Evolutionary conservation across 2,888 invertebrate species (phyloP), one percentile per base, ranked within the genome.

Genomic region (Pherbina coryleti): DNA sequence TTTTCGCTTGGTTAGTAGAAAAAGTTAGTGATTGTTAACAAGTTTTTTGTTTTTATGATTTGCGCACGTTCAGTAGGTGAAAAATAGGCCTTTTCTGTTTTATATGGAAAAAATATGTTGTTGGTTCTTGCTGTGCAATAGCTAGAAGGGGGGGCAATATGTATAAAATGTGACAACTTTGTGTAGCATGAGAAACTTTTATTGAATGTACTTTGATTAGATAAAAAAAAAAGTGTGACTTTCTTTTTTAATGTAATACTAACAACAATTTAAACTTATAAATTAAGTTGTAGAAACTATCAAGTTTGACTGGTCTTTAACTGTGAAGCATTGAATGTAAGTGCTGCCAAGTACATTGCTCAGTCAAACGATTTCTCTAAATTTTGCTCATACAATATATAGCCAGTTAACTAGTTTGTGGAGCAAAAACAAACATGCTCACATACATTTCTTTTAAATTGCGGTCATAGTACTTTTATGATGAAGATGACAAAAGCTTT

Each of bases 21-120:
- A 44, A 74, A 64, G 31, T 74, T 66, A 28, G 51, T 53, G 53
- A 51, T 74, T 74, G 66, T 74, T 53, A 74, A 74, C 66, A 74
- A 17, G 64, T 66, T 71, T n/a, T 71, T 17, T 62, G 11, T 22
- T 73, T 28, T 49, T 19, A 69, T 31, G 31, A 14, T 22, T 9
- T 25, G 22, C 49, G 60, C 28, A 49, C 11, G 25, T 22, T 0
- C 11, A 67, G 22, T n/a, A 28, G 62, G 3, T 49, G 28, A 49
- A 55, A 55, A 53, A 71, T 28, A 51, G 44, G 72, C 57, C 11
- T 37, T 73, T 55, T 17, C 31, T 28, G 19, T 49, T 73, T 73
- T 73, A 62, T 73, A 73, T 62, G 60, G 60, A 73, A 49, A 73
- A 62, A 14, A 51, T 17, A 44, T 28, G 49, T 69, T 69, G 69